Base-by-base conservation (phyloP, 2,888 invertebrate species). In the Acanthopleura granulata region DNA sequence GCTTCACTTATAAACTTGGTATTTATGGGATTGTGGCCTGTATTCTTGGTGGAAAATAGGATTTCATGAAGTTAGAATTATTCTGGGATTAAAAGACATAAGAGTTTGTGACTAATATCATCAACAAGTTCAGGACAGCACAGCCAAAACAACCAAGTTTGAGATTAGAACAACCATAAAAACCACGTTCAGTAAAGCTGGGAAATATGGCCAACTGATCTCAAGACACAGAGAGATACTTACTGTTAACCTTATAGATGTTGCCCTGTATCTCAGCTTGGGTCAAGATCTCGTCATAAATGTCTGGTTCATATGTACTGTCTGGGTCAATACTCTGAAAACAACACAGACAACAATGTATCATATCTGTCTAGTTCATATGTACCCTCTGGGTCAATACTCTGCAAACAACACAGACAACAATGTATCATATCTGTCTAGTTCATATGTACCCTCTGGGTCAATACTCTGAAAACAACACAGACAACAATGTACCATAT, bases 231-330 rank as follows among this genome's bases (percentile, higher is more conserved):
- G n/a, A 49, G 15, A 49, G 18, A 4, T 70, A 85, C 89, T 87
- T 84, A 92, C 92, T 90, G 88, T 94, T 94, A 16, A 93, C 93
- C 80, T 92, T 92, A 81, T 93, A 93, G 72, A 94, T 91, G 83
- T 94, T 92, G 14, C 94, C 94, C 87, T 95, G 94, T 83, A 95
- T 93, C 91, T 95, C 95, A 74, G 93, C 93, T 84, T 93, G 93
- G 16, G 94, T 94, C 12, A 95, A 91, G 77, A 94, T 88, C 86
- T 94, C 94, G 87, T 94, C 94, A 91, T 94, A 94, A 30, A 93
- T 93, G 89, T 94, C 94, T 72, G 94, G 92, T 62, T 93, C 90
- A 84, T 93, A 94, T 85, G 93, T 94, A 77, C 93, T 93, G 89
- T 94, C 94, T 49, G 93, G 89, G 1, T 94, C 94, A 89, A 93